Evolutionary conservation across 2,797 vertebrate species (phyloP), one percentile per base, ranked within the genome.

Genomic region (Falco berigora): DNA sequence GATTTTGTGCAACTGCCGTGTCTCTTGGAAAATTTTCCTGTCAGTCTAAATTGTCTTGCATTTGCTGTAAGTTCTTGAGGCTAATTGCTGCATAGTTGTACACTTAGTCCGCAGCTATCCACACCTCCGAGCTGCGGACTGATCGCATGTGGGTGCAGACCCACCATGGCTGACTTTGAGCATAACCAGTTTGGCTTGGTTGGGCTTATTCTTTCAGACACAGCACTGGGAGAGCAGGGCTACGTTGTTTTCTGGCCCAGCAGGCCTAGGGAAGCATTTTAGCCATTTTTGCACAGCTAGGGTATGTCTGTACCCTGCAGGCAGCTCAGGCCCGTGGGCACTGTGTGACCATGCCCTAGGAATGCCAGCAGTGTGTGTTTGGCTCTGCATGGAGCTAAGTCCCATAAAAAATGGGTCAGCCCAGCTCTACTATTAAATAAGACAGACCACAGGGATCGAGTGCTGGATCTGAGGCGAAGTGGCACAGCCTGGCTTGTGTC

Each of bases 21-120:
- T 87, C 75, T 93, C 75, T 72, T 67, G 27, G 88, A 92, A 95
- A 86, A 86, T 72, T 86, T 82, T 92, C 76, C 73, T 83, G 68
- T 95, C 82, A 83, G 78, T 66, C 68, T 86, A 86, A 94, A 89
- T 88, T 59, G 72, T 86, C 78, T 59, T 93, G 66, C 73, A 68
- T 88, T 91, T 68, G 25, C 72, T 89, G 50, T 66, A 93, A 88
- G 64, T n/a, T 93, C 75, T 83, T 0, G 4, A 91, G 72, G 84
- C 47, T 80, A 86, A 72, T 32, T 89, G 50, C 59, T 78, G 42
- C 40, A 42, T 19, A 90, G 81, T 42, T 58, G 68, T 38, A 32
- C 14, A 1, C 71, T 86, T 63, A 62, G 68, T 82, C 40, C 67
- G 67, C 49, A 24, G 52, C 1, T 6, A 7, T 56, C 36, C 72